A percentile compares a stretch with the other conserved stretches of the same genome.
phyloP scores from a whole-genome alignment of 2,888 invertebrate species.

The Platycheirus albimanus region DNA sequence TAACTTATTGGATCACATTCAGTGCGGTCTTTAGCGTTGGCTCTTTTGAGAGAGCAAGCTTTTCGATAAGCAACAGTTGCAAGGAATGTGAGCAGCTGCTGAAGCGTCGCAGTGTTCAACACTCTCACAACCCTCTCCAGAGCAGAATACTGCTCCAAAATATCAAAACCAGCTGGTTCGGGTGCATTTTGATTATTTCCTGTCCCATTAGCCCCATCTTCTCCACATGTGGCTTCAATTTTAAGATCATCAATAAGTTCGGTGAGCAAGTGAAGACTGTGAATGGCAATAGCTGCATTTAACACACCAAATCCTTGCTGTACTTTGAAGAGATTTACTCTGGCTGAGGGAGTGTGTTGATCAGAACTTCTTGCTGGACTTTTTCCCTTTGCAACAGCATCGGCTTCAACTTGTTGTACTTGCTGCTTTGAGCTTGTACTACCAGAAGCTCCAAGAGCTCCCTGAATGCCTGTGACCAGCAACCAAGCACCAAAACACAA shows the following conservation, averaged over 20 bases:
- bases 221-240: conserved; percentile 81
- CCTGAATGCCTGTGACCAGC: conserved; percentile 92
- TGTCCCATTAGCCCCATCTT: conserved; percentile 67
- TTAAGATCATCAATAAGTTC: conserved; percentile 82
- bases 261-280: conserved; percentile 88
- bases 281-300: conserved; percentile 93
- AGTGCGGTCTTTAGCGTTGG: conserved; percentile 89
- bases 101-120: conserved; percentile 83
- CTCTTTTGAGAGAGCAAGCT: conserved; percentile 92
- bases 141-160: conserved; percentile 82
- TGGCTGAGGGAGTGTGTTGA: conserved; percentile 83
- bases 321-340: conserved; percentile 89
- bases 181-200: conserved; percentile 73
- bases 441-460: conserved; percentile 88
- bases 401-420: conserved; percentile 64
- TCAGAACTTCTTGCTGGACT: conserved; percentile 83
- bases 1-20: conserved; percentile 92
- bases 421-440: conserved; percentile 83
- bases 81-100: conserved; percentile 91
- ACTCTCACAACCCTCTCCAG: conserved; percentile 84
- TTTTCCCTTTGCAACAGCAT: conserved; percentile 80
- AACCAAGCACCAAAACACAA: conserved; percentile 95
- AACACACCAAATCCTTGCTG: conserved; percentile 94
- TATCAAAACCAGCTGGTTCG: conserved; percentile 82
- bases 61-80: conserved; percentile 96